These are phyloP conservation scores for Drosophila jambulina DNA, from an alignment of 1,140 invertebrate species.

Conservation along the genomic window DNA sequence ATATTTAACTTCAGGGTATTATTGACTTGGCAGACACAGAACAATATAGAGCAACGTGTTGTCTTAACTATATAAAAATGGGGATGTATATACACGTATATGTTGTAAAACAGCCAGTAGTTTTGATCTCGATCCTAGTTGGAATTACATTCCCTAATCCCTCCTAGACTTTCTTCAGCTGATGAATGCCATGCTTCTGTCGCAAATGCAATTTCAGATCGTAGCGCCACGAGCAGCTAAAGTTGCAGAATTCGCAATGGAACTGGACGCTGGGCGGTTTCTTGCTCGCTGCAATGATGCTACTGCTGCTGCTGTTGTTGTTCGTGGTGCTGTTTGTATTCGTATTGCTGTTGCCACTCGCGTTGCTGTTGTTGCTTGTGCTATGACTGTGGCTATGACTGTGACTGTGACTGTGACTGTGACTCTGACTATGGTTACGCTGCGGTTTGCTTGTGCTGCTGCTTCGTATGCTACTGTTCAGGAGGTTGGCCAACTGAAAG, in stretches of 20 bases:
- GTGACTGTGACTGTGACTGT: slow-evolving; percentile 8
- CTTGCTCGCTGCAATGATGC: slow-evolving; percentile 41
- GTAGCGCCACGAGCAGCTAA: slow-evolving; percentile 83
- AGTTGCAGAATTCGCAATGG: slow-evolving; percentile 81
- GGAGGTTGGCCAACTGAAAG: slow-evolving; percentile 77
- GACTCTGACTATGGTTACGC: slow-evolving; percentile 17
- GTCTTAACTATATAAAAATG: slow-evolving; percentile 39
- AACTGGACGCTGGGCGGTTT: slow-evolving; percentile 73
- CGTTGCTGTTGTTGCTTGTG: slow-evolving; percentile 32
- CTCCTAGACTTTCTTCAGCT: slow-evolving; percentile 80
- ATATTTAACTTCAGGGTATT: slow-evolving; percentile 69
- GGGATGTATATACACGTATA: slow-evolving; percentile 8
- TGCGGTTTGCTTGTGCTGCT: slow-evolving; percentile 34
- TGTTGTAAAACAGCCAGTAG: slow-evolving; percentile 46
- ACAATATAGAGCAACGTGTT: slow-evolving; percentile 52
- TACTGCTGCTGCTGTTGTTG: slow-evolving; percentile 7
- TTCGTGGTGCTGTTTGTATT: slow-evolving; percentile 38
- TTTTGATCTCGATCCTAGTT: slow-evolving; percentile 26
- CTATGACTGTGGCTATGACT: no score
- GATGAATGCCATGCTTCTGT: slow-evolving; percentile 84
- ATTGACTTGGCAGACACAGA: slow-evolving; percentile 64
- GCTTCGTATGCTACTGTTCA: slow-evolving; percentile 46
- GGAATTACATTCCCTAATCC: slow-evolving; percentile 22
- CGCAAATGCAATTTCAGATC: slow-evolving; percentile 82
- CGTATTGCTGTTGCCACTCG: slow-evolving; percentile 12